These are phyloP conservation scores for Orthonyx spaldingii DNA, from an alignment of 2,113 vertebrate genomes.

Conservation along the genomic window DNA sequence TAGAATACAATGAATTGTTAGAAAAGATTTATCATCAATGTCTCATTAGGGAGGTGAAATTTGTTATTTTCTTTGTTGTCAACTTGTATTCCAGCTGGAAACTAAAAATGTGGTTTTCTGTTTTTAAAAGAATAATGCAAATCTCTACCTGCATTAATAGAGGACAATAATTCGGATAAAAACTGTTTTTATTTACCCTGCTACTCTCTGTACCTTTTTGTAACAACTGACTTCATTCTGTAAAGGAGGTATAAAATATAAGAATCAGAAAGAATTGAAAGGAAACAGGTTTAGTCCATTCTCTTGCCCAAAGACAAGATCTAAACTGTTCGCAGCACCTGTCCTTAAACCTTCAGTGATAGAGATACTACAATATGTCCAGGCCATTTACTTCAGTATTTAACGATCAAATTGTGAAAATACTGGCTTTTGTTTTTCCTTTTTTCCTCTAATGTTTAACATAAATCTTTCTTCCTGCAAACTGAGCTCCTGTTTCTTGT, in stretches of 20 bases:
- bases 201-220: background rate
- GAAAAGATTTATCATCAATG: background rate
- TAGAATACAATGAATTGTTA: background rate
- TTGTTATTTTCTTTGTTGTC: background rate
- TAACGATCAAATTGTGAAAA: background rate
- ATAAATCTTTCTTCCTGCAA: background rate
- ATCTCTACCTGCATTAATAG: background rate
- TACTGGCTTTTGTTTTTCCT: accelerated
- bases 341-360: background rate
- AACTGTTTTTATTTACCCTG: background rate
- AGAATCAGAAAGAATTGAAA: background rate
- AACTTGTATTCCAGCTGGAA: background rate
- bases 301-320: background rate
- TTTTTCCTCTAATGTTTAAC: background rate
- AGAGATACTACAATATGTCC: background rate
- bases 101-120: background rate
- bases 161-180: background rate
- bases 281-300: background rate
- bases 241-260: background rate
- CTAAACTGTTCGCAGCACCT: background rate
- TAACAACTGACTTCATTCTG: background rate
- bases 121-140: background rate
- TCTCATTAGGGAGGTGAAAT: background rate
- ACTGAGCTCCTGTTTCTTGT: background rate
- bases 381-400: background rate